These are phyloP conservation scores for Cirrhinus molitorella DNA, from an alignment of 2,797 vertebrate genomes.

Conservation along the genomic window DNA sequence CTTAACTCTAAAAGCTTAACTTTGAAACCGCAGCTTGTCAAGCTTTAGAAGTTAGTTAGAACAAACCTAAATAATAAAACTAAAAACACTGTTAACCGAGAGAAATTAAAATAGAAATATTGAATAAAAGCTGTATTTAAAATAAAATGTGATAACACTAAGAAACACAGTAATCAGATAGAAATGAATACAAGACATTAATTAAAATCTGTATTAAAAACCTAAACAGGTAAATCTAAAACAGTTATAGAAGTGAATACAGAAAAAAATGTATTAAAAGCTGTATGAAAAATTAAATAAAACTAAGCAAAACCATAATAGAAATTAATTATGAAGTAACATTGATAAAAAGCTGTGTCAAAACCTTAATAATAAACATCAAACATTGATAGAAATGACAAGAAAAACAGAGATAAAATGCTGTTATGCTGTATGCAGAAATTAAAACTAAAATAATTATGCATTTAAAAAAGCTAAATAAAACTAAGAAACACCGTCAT, in stretches of 20 bases:
- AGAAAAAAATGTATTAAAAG: neutral
- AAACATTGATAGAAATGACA: too few species aligned
- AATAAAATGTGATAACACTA: neutral
- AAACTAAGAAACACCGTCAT: too few species aligned
- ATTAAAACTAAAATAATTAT: too few species aligned
- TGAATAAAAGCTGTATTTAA: neutral
- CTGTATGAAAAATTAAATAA: too few species aligned
- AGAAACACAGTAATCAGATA: too few species aligned
- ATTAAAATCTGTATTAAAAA: neutral
- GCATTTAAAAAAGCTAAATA: too few species aligned
- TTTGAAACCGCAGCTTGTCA: neutral
- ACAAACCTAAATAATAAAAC: neutral
- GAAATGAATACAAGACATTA: too few species aligned
- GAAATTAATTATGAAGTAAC: neutral
- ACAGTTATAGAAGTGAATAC: neutral
- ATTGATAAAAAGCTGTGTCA: too few species aligned
- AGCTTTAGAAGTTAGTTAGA: too few species aligned
- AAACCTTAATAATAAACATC: too few species aligned
- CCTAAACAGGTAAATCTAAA: neutral
- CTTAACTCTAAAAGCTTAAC: neutral
- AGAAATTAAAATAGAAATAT: neutral
- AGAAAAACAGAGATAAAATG: too few species aligned
- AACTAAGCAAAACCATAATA: neutral
- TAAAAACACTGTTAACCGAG: neutral
- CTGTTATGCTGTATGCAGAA: too few species aligned